Percentiles rank a stretch among this genome's conserved stretches.
Conservation (phyloP, 2,113 vertebrate species). For the Oryctolagus cuniculus region mOryCun1.1 NC_091432.1:227362501-227363000, state of each 20-base stretch:
- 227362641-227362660: neutral
- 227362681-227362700: conserved; percentile 63
- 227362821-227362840: conserved; percentile 46
- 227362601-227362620: fast-evolving
- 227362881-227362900: neutral
- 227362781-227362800: conserved; percentile 82
- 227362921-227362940: neutral
- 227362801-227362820: conserved; percentile 66
- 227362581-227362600: neutral
- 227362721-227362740: conserved; percentile 46
- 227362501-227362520: neutral
- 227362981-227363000: neutral
- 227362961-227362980: neutral
- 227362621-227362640: neutral
- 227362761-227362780: conserved; percentile 83
- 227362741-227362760: conserved; percentile 70
- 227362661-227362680: neutral
- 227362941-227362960: neutral
- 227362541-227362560: neutral
- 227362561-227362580: neutral
- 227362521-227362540: neutral
- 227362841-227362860: conserved; percentile 20
- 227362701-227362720: conserved; percentile 25
- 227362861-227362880: conserved; percentile 48
- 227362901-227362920: neutral